Evolutionary conservation across 2,888 invertebrate species (phyloP).

Genomic region (Callosobruchus maculatus): DNA sequence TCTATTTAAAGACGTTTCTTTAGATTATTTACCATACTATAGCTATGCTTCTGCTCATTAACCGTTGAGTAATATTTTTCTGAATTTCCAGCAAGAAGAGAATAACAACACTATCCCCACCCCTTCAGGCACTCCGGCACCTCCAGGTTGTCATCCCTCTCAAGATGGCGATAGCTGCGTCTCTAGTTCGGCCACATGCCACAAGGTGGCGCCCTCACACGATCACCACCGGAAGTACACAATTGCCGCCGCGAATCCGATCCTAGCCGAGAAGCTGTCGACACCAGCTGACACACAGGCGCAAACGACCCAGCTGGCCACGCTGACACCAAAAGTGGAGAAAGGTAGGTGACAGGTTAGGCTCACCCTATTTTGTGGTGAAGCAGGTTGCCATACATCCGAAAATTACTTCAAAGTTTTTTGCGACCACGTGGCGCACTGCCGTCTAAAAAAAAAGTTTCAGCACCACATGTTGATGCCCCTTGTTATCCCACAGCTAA

Average conservation of each 20-base stretch:
- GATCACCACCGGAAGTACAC: conserved; percentile 56
- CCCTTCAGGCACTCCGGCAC: not conserved
- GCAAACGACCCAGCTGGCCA: conserved; percentile 41
- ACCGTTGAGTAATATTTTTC: too few species aligned
- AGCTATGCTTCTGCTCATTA: too few species aligned
- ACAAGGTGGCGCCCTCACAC: conserved; percentile 41
- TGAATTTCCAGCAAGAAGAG: conserved; percentile 49
- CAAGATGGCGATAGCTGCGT: conserved; percentile 29
- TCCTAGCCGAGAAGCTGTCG: conserved; percentile 75
- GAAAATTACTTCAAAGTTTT: too few species aligned
- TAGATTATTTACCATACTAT: too few species aligned
- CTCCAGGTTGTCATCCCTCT: conserved; percentile 22
- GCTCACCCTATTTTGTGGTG: too few species aligned
- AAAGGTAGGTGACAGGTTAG: conserved; percentile 42
- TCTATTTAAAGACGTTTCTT: too few species aligned
- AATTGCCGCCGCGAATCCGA: conserved; percentile 81
- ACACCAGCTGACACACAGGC: conserved; percentile 50
- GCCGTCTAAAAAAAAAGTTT: too few species aligned
- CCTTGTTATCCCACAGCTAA: too few species aligned
- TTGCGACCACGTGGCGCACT: too few species aligned
- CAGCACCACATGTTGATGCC: too few species aligned
- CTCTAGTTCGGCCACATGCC: conserved; percentile 31
- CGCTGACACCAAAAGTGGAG: conserved; percentile 47
- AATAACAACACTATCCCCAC: conserved; percentile 43
- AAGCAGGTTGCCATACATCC: too few species aligned